Evolutionary conservation across 2,888 invertebrate species (phyloP).

Genomic region (Punctoribates punctum): DNA sequence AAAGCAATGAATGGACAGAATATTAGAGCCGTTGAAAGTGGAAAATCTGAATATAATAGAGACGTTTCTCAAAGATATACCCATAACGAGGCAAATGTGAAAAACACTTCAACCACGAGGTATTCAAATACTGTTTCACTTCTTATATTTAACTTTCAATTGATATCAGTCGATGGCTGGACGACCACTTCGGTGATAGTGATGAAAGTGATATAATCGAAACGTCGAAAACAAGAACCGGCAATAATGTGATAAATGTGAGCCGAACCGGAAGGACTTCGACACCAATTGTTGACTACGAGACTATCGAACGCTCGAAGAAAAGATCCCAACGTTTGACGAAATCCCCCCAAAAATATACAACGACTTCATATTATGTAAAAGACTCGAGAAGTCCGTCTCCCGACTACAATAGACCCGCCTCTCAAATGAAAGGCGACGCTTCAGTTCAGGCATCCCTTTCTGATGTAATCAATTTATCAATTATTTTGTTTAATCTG

Average conservation of each 20-base stretch:
- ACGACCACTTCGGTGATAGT: constrained; percentile 44
- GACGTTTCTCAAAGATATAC: neutral
- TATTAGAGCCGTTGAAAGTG: constrained; percentile 17
- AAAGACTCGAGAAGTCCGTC: constrained; percentile 30
- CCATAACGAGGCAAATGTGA: constrained; percentile 11
- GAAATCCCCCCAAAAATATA: neutral
- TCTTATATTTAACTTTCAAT: neutral
- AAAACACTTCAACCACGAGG: constrained; percentile 27
- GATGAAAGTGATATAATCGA: constrained; percentile 45
- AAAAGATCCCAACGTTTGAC: neutral
- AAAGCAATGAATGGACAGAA: constrained; percentile 14
- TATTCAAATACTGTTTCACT: neutral
- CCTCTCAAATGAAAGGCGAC: constrained; percentile 40
- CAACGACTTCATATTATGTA: neutral
- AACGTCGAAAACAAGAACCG: constrained; percentile 41
- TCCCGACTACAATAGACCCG: neutral
- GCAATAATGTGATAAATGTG: constrained; percentile 44
- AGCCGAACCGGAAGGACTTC: constrained; percentile 29
- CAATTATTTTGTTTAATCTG: neutral
- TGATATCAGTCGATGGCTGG: constrained; percentile 40
- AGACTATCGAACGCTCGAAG: neutral
- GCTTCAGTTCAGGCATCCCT: constrained; percentile 45
- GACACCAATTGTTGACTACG: neutral
- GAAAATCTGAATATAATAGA: neutral
- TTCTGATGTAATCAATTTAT: constrained; percentile 34